A percentile compares a stretch with the other conserved stretches of the same genome.
Conservation (phyloP, 2,888 invertebrate genomes). For the Drosophila suboccidentalis region DNA sequence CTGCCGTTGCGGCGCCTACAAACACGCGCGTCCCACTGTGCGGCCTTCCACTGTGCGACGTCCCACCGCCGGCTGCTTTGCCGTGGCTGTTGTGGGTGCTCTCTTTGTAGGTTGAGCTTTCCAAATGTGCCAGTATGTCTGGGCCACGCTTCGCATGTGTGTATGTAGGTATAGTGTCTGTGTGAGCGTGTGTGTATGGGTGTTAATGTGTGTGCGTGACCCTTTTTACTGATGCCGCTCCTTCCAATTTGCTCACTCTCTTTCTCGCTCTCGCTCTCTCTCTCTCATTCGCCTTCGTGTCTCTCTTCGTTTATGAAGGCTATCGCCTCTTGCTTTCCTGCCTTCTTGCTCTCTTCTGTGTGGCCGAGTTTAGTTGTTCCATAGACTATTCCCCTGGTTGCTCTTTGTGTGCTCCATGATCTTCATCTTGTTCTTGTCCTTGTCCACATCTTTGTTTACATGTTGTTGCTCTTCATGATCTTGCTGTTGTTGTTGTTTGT, state of each 20-base stretch:
- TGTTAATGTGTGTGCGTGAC: conserved; percentile 17
- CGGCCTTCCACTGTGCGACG: background rate
- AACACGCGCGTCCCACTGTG: background rate
- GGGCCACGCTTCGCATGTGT: conserved; percentile 2
- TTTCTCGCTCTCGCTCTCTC: conserved; percentile 3
- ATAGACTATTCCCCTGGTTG: conserved; percentile 28
- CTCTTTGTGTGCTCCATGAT: conserved; percentile 32
- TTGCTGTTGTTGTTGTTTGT: conserved; percentile 18
- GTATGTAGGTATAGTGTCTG: conserved; percentile 1
- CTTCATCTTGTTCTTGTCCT: conserved; percentile 15
- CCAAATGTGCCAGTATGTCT: conserved; percentile 7
- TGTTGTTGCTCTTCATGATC: conserved; percentile 41
- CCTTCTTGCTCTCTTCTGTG: conserved; percentile 27
- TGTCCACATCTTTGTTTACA: conserved; percentile 35
- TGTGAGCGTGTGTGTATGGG: conserved; percentile 7
- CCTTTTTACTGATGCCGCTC: conserved; percentile 35
- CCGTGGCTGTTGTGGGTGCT: conserved; percentile 14
- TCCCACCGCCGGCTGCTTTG: conserved; percentile 15
- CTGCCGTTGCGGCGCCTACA: background rate
- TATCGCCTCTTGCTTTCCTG: conserved; percentile 1
- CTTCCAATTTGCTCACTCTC: conserved; percentile 7
- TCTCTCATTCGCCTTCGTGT: conserved; percentile 5
- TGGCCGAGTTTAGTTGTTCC: conserved; percentile 37
- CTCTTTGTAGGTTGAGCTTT: conserved; percentile 11
- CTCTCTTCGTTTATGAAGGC: conserved; percentile 5